Conservation (phyloP, 2,888 invertebrate species). For the Hoplodrina ambigua region DNA sequence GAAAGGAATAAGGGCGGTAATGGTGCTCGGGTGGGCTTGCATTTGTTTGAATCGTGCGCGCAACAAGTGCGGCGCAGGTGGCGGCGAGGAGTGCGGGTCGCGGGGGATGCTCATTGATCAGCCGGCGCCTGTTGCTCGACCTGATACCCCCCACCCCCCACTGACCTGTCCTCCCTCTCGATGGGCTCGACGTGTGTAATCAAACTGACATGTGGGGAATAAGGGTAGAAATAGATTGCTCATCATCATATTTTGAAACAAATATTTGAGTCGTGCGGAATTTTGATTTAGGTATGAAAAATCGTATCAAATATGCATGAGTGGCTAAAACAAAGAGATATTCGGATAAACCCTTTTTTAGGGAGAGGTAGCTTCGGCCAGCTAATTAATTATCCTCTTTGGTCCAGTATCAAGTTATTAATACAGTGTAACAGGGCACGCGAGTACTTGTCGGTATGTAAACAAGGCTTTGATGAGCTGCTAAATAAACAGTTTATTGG, state of each 20-base stretch:
- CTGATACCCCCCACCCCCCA: conserved; percentile 68
- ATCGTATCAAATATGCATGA: conserved; percentile 32
- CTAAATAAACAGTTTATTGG: conserved; percentile 43
- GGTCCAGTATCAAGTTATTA: conserved; percentile 45
- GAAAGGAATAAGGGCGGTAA: conserved; percentile 39
- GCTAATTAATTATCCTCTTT: conserved; percentile 46
- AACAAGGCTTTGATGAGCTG: conserved; percentile 55
- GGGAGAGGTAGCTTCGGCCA: conserved; percentile 25
- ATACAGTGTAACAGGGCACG: conserved; percentile 34
- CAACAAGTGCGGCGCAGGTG: conserved; percentile 88
- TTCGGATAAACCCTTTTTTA: conserved; percentile 18
- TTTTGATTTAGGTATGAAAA: conserved; percentile 46
- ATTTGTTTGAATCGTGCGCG: conserved; percentile 78
- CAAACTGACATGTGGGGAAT: conserved; percentile 73
- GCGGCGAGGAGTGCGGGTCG: conserved; percentile 65
- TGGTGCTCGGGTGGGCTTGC: conserved; percentile 51
- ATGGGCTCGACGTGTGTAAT: conserved; percentile 71
- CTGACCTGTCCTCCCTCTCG: conserved; percentile 59
- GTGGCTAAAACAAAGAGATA: conserved; percentile 35
- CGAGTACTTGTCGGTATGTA: conserved; percentile 49
- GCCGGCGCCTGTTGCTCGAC: conserved; percentile 85
- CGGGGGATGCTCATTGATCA: conserved; percentile 85
- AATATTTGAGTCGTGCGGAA: conserved; percentile 39
- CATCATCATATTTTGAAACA: conserved; percentile 58
- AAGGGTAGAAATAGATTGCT: conserved; percentile 58